Base-by-base conservation (phyloP, 2,113 vertebrate species). In the Xyliphius kryptos region DNA sequence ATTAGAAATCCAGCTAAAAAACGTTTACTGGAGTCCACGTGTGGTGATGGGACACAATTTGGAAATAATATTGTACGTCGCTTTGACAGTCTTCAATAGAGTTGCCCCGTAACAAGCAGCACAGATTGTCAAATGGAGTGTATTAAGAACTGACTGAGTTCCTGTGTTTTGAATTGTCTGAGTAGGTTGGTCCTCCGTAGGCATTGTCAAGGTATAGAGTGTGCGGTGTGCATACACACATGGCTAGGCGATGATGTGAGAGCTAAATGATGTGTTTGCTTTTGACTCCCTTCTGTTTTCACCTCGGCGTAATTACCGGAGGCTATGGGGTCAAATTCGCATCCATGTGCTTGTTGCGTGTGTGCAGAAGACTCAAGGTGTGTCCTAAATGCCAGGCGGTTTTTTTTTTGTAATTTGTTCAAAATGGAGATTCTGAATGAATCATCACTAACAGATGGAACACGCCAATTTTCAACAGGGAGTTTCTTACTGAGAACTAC, bases 241-340 rank as follows among this genome's bases (percentile, higher is more conserved):
- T 56, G 7, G 17, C 3, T 41, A 13, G 17, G 20, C 37, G 59
- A 50, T 50, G 32, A 50, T 36, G 32, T 22, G 13, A 40, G 36
- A n/a, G n/a, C 46, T 38, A 8, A 20, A 61, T 1, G 22, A 9
- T 61, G 10, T 38, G 56, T 48, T 60, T 60, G 17, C 59, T 40
- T 20, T 51, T n/a, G 59, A 50, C 48, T 20, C 36, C 14, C 17
- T 41, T 51, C 48, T 15, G 17, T 41, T 62, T 51, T 62, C 50
- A 61, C 14, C 9, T 40, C 44, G 9, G 26, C 22, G 59, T 55
- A 48, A 55, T 55, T 44, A 68, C 50, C 40, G 20, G 17, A 40
- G 26, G n/a, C 26, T 17, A n/a, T 48, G 15, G 41, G 50, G 49
- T 61, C 57, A 54, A 14, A 14, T 32, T 67, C 10, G 38, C 52